Evolutionary conservation across 2,888 invertebrate species (phyloP), one percentile per base, ranked within the genome.

Genomic region (Cataglyphis livida): DNA sequence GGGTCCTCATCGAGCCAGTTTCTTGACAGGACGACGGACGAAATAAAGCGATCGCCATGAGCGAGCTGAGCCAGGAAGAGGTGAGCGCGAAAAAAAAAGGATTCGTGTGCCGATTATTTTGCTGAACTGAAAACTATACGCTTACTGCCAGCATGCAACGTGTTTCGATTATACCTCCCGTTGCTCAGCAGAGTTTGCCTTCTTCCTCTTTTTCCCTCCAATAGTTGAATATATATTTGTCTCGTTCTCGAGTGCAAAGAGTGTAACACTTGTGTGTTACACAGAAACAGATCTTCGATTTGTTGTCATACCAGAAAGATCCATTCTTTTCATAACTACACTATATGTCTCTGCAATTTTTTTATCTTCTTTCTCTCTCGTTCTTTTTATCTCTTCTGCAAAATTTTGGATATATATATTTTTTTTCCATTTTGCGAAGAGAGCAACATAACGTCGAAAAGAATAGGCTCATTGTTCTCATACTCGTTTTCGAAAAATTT

Each of bases 11-110:
- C 62, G 73, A 81, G 82, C 21, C 12, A 73, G 71, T 83, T 7
- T 48, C 81, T 61, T 32, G 38, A 76, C 38, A 28, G 9, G 41
- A 32, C 41, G 2, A 51, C 41, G 62, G 21, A 44, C 35, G 79
- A 64, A 66, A 82, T 79, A 70, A 74, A 76, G 83, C 86, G 84
- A 90, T 90, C 89, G 90, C 89, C 89, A 98, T 98, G 97, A 97
- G 97, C 95, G 98, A 98, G 96, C 95, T 98, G 91, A 97, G 97
- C 94, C 98, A 97, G 95, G 98, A 98, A 95, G 98, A 98, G 97
- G 98, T 97, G 95, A 96, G 96, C 95, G 87, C n/a, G 12, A 3
- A 0, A n/a, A 28, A 15, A 15, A 21, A 54, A 5, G 51, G 0
- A 6, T 21, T 21, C n/a, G 18, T 1, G 35, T 25, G 21, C 0